phyloP scores from a whole-genome alignment of 2,888 invertebrate species.

The Sphaerophoria taeniata region DNA sequence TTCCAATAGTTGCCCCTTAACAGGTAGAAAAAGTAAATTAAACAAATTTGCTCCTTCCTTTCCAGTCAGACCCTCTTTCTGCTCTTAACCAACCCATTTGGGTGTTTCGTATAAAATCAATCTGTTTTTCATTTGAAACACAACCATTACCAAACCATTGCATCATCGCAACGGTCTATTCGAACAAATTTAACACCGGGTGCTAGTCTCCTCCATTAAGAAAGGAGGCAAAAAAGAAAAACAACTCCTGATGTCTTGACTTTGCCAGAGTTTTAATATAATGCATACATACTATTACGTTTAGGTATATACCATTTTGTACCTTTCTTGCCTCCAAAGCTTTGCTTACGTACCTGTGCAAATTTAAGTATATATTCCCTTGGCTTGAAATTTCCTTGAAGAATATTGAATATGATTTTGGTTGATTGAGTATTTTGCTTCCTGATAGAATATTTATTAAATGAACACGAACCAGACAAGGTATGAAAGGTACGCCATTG shows the following conservation, averaged over 20 bases:
- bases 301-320: background rate
- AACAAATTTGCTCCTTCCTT: background rate
- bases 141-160: background rate
- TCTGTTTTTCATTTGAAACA: slow-evolving; percentile 56
- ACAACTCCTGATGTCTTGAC: background rate
- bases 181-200: slow-evolving; percentile 6
- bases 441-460: slow-evolving; percentile 64
- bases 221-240: background rate
- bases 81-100: no score
- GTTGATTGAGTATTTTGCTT: slow-evolving; percentile 61
- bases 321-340: background rate
- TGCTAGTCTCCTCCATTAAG: no score
- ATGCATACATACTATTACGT: background rate
- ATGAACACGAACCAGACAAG: slow-evolving; percentile 37
- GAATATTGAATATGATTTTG: slow-evolving; percentile 63
- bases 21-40: no score
- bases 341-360: background rate
- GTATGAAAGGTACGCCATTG: slow-evolving; percentile 12
- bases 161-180: background rate
- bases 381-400: slow-evolving; percentile 15
- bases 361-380: no score
- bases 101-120: slow-evolving; percentile 55
- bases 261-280: background rate
- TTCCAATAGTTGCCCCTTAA: no score
- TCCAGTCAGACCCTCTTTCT: no score